Conservation (phyloP, 2,113 vertebrate species). For the Tringa solitaria region DNA sequence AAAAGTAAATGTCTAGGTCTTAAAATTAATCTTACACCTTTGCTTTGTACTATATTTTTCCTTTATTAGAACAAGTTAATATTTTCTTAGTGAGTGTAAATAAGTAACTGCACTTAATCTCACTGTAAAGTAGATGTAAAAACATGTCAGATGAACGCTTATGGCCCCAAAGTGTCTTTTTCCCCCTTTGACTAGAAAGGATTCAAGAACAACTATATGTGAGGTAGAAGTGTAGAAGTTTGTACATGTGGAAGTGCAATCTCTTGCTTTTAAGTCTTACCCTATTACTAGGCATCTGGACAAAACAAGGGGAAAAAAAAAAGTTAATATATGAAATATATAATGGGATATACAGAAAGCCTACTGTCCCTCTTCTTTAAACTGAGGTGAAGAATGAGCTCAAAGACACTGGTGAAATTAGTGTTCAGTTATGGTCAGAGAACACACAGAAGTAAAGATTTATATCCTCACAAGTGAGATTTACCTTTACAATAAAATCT, state of each 20-base stretch:
- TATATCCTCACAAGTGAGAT: background rate
- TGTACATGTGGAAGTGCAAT: background rate
- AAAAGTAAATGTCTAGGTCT: background rate
- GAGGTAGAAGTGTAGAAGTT: background rate
- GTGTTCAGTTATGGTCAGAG: background rate
- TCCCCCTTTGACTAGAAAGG: background rate
- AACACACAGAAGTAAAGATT: background rate
- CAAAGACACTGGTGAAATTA: background rate
- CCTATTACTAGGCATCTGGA: background rate
- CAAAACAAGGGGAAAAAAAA: background rate
- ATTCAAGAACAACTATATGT: background rate
- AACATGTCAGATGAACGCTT: background rate
- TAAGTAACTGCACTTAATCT: background rate
- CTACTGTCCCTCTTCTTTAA: background rate
- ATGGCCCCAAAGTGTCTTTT: background rate
- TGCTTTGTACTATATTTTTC: background rate
- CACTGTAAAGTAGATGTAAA: background rate
- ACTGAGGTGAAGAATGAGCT: background rate
- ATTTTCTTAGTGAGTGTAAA: background rate
- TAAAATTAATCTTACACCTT: background rate
- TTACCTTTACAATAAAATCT: background rate
- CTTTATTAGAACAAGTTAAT: background rate
- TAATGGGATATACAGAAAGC: background rate
- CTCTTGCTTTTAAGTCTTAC: background rate
- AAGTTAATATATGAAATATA: background rate